phyloP scores from a whole-genome alignment of 2,113 vertebrate species.

The Xenopus tropicalis region UCB_Xtro_10.0 CM004451.2:71107001-71107500 shows the following conservation, averaged over 20 bases:
- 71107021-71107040: too few relatives aligned
- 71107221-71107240: conserved; percentile 79
- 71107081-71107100: conserved; percentile 69
- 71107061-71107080: conserved; percentile 57
- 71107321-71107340: conserved; percentile 53
- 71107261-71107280: conserved; percentile 71
- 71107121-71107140: conserved; percentile 76
- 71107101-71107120: conserved; percentile 76
- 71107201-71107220: conserved; percentile 82
- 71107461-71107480: too few relatives aligned
- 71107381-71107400: conserved; percentile 12
- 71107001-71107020: too few relatives aligned
- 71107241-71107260: conserved; percentile 80
- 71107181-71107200: conserved; percentile 82
- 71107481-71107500: too few relatives aligned
- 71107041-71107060: too few relatives aligned
- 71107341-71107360: conserved; percentile 51
- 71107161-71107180: conserved; percentile 74
- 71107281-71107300: conserved; percentile 55
- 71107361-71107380: conserved; percentile 16
- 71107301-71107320: conserved; percentile 51
- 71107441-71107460: too few relatives aligned
- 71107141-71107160: conserved; percentile 77
- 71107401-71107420: too few relatives aligned
- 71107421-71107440: too few relatives aligned